These are phyloP conservation scores for Corydoras sp. DNA, from an alignment of 2,113 vertebrate genomes.

Conservation along the genomic window DNA sequence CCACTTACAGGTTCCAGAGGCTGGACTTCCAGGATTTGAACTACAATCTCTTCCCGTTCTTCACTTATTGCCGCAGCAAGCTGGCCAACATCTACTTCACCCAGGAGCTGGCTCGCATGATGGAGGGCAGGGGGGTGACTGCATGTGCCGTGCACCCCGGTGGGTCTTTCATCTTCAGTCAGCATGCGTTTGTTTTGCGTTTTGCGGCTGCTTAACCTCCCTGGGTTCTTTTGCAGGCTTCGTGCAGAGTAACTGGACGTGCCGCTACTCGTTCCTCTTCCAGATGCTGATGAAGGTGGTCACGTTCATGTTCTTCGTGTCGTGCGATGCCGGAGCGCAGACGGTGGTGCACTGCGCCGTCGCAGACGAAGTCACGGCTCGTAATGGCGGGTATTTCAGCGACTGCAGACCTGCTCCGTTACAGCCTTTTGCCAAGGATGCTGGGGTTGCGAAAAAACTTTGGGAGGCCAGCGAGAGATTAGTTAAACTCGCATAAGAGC, in stretches of 20 bases:
- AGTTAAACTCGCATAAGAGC: conserved; percentile 60
- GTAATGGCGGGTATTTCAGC: conserved; percentile 66
- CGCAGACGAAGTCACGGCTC: conserved; percentile 58
- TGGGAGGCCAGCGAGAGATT: conserved; percentile 75
- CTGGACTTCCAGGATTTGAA: conserved; percentile 73
- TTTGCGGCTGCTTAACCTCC: not conserved
- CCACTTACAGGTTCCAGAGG: conserved; percentile 70
- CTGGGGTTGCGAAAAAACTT: conserved; percentile 69
- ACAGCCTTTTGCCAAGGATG: conserved; percentile 63
- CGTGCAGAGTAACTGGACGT: conserved; percentile 66
- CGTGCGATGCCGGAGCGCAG: conserved; percentile 67
- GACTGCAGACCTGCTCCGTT: conserved; percentile 61
- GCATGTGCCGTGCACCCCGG: conserved; percentile 68
- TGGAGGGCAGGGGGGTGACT: conserved; percentile 65
- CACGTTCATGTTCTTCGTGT: conserved; percentile 71
- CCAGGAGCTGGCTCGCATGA: conserved; percentile 63
- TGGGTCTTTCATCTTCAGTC: conserved; percentile 23
- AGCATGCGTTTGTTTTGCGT: too few relatives aligned
- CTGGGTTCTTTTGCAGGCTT: conserved; percentile 57
- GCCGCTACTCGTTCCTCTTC: conserved; percentile 67
- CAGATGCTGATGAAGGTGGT: conserved; percentile 67
- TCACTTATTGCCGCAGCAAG: conserved; percentile 75
- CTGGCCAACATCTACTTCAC: conserved; percentile 76
- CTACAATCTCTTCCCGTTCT: conserved; percentile 72
- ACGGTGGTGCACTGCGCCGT: conserved; percentile 69